Percentiles rank a stretch among this genome's conserved stretches.
phyloP scores from a whole-genome alignment of 1,140 invertebrate species.

The Colletes latitarsis region DNA sequence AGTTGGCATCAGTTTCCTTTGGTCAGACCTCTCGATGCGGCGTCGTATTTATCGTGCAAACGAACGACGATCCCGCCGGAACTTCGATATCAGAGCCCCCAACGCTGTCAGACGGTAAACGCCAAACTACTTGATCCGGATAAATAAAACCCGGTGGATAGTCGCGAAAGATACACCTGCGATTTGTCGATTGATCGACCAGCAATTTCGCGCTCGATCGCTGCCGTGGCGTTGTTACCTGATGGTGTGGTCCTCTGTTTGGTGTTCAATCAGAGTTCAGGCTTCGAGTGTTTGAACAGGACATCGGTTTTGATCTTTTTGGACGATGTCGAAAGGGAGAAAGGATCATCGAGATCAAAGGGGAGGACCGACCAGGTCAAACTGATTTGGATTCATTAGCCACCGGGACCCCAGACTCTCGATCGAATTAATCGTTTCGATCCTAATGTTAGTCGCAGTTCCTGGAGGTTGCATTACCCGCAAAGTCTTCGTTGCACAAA shows the following conservation, averaged over 20 bases:
- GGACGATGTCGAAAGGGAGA: too few species aligned
- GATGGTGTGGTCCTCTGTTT: neutral
- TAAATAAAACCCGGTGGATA: conserved; percentile 35
- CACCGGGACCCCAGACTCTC: too few species aligned
- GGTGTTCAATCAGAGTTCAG: too few species aligned
- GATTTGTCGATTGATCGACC: conserved; percentile 16
- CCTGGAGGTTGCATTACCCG: too few species aligned
- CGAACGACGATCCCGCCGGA: conserved; percentile 44
- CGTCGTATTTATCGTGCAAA: conserved; percentile 63
- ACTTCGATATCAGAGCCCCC: conserved; percentile 33
- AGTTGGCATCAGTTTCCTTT: conserved; percentile 61
- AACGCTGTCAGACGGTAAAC: conserved; percentile 36
- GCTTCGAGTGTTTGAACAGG: too few species aligned
- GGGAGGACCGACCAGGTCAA: too few species aligned
- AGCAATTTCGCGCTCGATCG: conserved; percentile 27
- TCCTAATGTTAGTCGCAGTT: too few species aligned
- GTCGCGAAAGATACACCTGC: conserved; percentile 31
- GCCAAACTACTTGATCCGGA: conserved; percentile 54
- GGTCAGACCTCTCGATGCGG: conserved; percentile 41
- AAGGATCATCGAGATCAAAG: too few species aligned
- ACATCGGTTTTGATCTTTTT: too few species aligned
- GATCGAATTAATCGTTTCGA: too few species aligned
- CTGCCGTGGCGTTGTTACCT: neutral
- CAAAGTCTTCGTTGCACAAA: too few species aligned
- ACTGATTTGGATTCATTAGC: too few species aligned